Base-by-base conservation (phyloP, 1,140 invertebrate genomes). In the Probaryconus sp. region DNA sequence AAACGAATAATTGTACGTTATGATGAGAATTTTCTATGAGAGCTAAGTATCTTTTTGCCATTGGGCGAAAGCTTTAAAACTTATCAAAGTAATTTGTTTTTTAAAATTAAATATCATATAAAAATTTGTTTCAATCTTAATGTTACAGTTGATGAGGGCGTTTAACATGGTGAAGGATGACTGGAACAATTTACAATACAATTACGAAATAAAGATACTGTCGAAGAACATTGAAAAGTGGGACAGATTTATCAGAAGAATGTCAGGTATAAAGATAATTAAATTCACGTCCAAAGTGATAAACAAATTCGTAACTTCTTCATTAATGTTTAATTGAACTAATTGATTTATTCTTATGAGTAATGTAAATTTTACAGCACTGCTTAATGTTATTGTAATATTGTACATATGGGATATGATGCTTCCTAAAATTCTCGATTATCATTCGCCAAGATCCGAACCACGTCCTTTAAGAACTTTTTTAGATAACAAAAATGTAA, bases 351-450 rank as follows among this genome's bases (percentile, higher is more conserved):
- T 7, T 4, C 21, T 4, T 24, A 24, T 24, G n/a, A n/a, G 21
- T 24, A 3, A 7, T 24, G 3, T 24, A 24, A 11, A 51, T 17
- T 45, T 65, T 65, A 0, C 40, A 53, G 61, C 43, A 2, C 3
- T 38, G 7, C 18, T 45, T 11, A 53, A 65, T 21, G 13, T 55
- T 28, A 2, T 47, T 6, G 33, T 21, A 13, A 30, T 21, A 1
- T 17, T 55, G 1, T 38, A 42, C 1, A 1, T 55, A 9, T 28
- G 48, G 0, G 30, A 65, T 24, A 53, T 51, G 37, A 37, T 65
- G 9, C 17, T 45, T 2, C 61, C 61, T 20, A 65, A 53, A 65
- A 45, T 65, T 30, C 28, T 50, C 30, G 48, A 65, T 40, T 21
- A 45, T 7, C 55, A 14, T 47, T 33, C 16, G 13, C 18, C 38